Conservation (phyloP, 64 coral and sea anemone genomes). For the Astreopora myriophthalma region DNA sequence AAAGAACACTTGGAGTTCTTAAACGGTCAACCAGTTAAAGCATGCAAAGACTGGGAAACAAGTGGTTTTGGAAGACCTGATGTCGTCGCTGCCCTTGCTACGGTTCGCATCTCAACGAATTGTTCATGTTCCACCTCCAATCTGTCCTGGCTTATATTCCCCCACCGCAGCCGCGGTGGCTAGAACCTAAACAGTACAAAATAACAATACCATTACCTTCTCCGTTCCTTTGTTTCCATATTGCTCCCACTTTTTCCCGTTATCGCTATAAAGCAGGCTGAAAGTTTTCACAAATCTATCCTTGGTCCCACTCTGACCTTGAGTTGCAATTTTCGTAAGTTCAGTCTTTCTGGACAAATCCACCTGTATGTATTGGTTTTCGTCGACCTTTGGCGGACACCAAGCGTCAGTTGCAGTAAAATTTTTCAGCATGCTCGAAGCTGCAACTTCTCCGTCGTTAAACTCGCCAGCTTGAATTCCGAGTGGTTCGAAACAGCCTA, state of each 20-base stretch:
- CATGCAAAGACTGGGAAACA: no score
- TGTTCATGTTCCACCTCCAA: no score
- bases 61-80: no score
- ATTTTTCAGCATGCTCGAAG: conserved; percentile 81
- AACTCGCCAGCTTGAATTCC: conserved; percentile 86
- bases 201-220: conserved; percentile 30
- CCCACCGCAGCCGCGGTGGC: no score
- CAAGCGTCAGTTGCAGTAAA: conserved; percentile 87
- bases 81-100: no score
- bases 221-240: conserved; percentile 69
- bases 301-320: conserved; percentile 54
- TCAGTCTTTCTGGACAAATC: conserved; percentile 90
- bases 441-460: conserved; percentile 73
- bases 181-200: no score
- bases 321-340: conserved; percentile 83
- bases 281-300: conserved; percentile 79
- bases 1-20: no score
- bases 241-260: conserved; percentile 80
- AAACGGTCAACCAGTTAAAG: no score
- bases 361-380: conserved; percentile 92
- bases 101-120: no score
- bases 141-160: no score
- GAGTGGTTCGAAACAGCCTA: conserved; percentile 84
- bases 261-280: conserved; percentile 74
- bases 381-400: conserved; percentile 82